Conservation (phyloP, 2,888 invertebrate species). For the Eupithecia pulchellata region DNA sequence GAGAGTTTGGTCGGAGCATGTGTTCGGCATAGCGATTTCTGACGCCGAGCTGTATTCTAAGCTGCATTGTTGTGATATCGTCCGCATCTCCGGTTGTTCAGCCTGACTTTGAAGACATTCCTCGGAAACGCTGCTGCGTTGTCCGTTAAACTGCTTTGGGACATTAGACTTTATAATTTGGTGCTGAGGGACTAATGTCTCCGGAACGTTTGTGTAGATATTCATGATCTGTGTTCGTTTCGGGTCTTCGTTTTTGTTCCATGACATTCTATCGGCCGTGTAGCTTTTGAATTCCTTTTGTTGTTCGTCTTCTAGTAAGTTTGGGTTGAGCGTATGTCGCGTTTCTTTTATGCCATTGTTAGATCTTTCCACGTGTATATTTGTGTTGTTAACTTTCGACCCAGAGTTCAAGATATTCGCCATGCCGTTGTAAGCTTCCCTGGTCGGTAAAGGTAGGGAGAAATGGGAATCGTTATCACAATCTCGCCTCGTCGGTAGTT, state of each 20-base stretch:
- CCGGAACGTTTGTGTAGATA: conserved; percentile 87
- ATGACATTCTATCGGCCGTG: conserved; percentile 70
- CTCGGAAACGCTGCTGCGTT: conserved; percentile 76
- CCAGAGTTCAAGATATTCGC: conserved; percentile 88
- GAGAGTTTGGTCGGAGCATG: conserved; percentile 80
- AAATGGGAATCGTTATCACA: conserved; percentile 83
- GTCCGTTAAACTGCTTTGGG: conserved; percentile 66
- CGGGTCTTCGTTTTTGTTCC: conserved; percentile 71
- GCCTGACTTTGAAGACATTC: conserved; percentile 78
- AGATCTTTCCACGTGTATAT: conserved; percentile 88
- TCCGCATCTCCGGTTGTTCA: conserved; percentile 84
- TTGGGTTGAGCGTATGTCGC: conserved; percentile 86
- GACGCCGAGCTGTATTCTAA: conserved; percentile 88
- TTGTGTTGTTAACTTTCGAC: conserved; percentile 92
- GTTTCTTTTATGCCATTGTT: conserved; percentile 85
- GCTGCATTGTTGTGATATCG: conserved; percentile 89
- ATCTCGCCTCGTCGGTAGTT: conserved; percentile 86
- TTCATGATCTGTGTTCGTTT: conserved; percentile 82
- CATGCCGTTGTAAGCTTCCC: conserved; percentile 80
- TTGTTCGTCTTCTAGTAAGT: conserved; percentile 87
- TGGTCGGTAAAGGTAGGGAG: conserved; percentile 79
- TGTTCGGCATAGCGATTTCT: conserved; percentile 81
- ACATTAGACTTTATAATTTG: conserved; percentile 77
- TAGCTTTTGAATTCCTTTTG: conserved; percentile 84
- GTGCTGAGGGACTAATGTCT: conserved; percentile 86